Percentiles rank a stretch among this genome's conserved stretches.
Evolutionary conservation across 2,888 invertebrate genomes (phyloP).

Genomic region (Drosophila tripunctata): DNA sequence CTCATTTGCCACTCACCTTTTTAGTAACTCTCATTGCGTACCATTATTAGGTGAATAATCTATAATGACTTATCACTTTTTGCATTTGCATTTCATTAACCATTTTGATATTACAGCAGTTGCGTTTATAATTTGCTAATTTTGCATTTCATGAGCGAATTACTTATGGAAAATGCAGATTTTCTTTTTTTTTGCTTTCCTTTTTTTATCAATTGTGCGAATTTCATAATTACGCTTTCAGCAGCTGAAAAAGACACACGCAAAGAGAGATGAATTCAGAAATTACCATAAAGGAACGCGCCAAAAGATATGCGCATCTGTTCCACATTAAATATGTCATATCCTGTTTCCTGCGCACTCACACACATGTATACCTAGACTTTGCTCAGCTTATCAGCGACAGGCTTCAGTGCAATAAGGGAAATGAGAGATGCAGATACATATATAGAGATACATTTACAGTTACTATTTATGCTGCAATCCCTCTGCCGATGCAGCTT

Average conservation of each 20-base stretch:
- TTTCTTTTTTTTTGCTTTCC: no score
- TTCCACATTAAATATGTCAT: constrained; percentile 79
- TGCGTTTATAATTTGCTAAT: constrained; percentile 4
- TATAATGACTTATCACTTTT: constrained; percentile 13
- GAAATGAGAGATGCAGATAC: constrained; percentile 24
- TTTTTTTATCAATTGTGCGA: constrained; percentile 26
- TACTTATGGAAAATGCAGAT: constrained; percentile 12
- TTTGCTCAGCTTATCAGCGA: constrained; percentile 57
- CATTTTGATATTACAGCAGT: constrained; percentile 36
- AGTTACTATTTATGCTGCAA: constrained; percentile 27
- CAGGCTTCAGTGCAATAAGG: constrained; percentile 42
- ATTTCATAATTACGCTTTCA: constrained; percentile 50
- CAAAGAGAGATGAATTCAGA: constrained; percentile 33
- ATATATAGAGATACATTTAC: background rate
- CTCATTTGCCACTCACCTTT: background rate
- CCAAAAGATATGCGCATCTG: constrained; percentile 71
- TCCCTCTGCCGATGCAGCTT: constrained; percentile 26
- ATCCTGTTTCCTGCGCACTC: constrained; percentile 77
- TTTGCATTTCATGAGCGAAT: constrained; percentile 2
- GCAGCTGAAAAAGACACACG: constrained; percentile 41
- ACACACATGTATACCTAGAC: constrained; percentile 13
- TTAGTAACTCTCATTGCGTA: background rate
- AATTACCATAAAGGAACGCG: constrained; percentile 18
- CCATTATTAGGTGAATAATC: constrained; percentile 22
- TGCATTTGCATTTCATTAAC: constrained; percentile 65